Evolutionary conservation across 2,888 invertebrate genomes (phyloP), one percentile per base, ranked within the genome.

Genomic region (Acholoe squamosa): DNA sequence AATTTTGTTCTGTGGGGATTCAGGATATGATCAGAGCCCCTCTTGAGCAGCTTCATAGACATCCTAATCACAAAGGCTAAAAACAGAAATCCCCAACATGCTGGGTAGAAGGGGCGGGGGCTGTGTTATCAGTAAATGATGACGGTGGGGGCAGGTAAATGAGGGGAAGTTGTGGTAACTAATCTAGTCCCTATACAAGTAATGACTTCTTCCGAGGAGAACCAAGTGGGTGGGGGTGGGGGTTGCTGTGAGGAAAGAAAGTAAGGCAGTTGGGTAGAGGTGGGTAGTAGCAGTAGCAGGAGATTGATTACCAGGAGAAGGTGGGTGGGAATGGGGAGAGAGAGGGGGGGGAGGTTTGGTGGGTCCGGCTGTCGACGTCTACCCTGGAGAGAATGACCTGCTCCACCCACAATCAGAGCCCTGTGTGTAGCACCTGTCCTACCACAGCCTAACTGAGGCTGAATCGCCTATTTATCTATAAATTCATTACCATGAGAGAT

Each of bases 281-380:
- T 19, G 61, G 19, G 19, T 7, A n/a, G 61, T 19, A 7, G n/a
- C 25, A 16, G 1, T 71, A 28, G 28, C 71, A 71, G 71, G 7
- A 71, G 71, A 61, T 61, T 71, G 71, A 71, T 71, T 71, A 71
- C 12, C 71, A 5, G 71, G 28, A 71, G 71, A 25, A 25, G 31
- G 71, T 25, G 14, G 43, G 28, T 71, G 3, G 25, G 28, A 19
- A 7, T n/a, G 5, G 61, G 61, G 61, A 61, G 61, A 14, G 7
- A 43, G 43, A 10, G 43, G 43, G 43, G 43, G 43, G 43, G 43
- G 43, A 10, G 43, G 43, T 43, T 10, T 61, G 61, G 61, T 61
- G n/a, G n/a, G 61, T 61, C 61, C 61, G 61, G 61, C 61, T 61
- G 22, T 61, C 61, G 10, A 43, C 43, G 43, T n/a, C 12, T 61